Percentiles rank a stretch among this genome's conserved stretches.
phyloP scores from a whole-genome alignment of 2,888 invertebrate genomes.

The Neoitamus cyanurus region DNA sequence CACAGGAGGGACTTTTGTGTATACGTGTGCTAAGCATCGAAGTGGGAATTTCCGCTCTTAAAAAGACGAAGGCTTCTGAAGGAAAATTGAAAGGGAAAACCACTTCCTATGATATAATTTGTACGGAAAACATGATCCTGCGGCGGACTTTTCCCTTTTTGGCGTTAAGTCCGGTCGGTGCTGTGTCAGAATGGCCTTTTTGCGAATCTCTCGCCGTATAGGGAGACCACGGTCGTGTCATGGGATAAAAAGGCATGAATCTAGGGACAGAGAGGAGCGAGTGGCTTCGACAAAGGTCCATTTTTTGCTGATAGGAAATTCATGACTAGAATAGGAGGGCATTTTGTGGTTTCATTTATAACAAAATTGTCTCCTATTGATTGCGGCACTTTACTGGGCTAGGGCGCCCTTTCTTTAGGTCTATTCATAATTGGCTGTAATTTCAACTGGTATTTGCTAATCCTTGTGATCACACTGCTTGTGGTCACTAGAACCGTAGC shows the following conservation, averaged over 20 bases:
- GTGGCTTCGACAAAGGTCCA: not conserved
- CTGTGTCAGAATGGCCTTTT: not conserved
- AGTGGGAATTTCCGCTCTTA: conserved; percentile 14
- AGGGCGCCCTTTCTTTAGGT: not conserved
- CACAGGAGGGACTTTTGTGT: not conserved
- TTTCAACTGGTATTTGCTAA: not conserved
- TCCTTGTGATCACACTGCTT: not conserved
- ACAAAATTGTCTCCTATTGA: conserved; percentile 13
- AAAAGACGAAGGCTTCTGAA: not conserved
- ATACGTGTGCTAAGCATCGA: not conserved
- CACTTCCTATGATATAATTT: conserved; percentile 26
- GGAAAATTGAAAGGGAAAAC: conserved; percentile 27
- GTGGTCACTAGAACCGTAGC: not conserved
- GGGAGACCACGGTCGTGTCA: not conserved
- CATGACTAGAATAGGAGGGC: conserved; percentile 17
- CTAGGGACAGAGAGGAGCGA: not conserved
- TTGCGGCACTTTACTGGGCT: not conserved
- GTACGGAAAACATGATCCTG: conserved; percentile 22
- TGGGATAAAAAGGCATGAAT: not conserved
- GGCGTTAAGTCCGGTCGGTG: not conserved
- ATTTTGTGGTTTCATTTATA: conserved; percentile 15
- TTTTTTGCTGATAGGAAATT: conserved; percentile 35
- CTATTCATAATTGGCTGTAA: not conserved
- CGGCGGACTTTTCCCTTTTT: not conserved
- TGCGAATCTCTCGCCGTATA: not conserved